Conservation (phyloP, 2,888 invertebrate genomes). For the Epsilonema sp. region DNA sequence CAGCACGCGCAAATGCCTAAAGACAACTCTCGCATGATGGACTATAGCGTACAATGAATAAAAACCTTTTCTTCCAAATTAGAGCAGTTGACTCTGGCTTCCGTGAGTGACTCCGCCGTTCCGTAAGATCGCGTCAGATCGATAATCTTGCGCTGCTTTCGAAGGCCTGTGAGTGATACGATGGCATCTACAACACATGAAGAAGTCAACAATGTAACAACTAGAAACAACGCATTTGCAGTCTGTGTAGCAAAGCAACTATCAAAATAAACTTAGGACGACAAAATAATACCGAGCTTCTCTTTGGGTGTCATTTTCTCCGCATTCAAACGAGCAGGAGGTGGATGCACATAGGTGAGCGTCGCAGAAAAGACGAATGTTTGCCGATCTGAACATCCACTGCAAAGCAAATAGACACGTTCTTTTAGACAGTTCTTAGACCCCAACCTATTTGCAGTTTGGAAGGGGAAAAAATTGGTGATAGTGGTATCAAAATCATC, state of each 20-base stretch:
- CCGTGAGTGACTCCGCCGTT: slow-evolving; percentile 57
- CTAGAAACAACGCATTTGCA: neutral
- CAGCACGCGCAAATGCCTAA: too few species aligned
- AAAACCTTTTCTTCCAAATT: slow-evolving; percentile 23
- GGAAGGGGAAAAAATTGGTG: too few species aligned
- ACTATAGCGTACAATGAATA: too few species aligned
- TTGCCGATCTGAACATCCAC: too few species aligned
- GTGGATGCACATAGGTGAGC: slow-evolving; percentile 61
- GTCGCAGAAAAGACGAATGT: slow-evolving; percentile 96
- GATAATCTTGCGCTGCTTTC: slow-evolving; percentile 53
- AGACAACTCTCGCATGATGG: too few species aligned
- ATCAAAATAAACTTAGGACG: neutral
- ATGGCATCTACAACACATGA: slow-evolving; percentile 13
- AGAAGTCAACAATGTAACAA: neutral
- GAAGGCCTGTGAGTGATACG: slow-evolving; percentile 18
- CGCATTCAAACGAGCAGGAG: slow-evolving; percentile 42
- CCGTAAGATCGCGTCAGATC: slow-evolving; percentile 66
- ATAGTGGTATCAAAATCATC: too few species aligned
- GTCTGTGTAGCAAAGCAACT: too few species aligned
- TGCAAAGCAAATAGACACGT: too few species aligned
- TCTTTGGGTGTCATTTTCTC: slow-evolving; percentile 27
- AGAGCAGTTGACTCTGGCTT: slow-evolving; percentile 48
- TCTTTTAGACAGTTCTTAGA: too few species aligned
- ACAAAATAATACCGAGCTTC: slow-evolving; percentile 29
- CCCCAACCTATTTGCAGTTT: too few species aligned